Base-by-base conservation (phyloP, 1,140 invertebrate genomes). In the Pemphigus obesinymphae region DNA sequence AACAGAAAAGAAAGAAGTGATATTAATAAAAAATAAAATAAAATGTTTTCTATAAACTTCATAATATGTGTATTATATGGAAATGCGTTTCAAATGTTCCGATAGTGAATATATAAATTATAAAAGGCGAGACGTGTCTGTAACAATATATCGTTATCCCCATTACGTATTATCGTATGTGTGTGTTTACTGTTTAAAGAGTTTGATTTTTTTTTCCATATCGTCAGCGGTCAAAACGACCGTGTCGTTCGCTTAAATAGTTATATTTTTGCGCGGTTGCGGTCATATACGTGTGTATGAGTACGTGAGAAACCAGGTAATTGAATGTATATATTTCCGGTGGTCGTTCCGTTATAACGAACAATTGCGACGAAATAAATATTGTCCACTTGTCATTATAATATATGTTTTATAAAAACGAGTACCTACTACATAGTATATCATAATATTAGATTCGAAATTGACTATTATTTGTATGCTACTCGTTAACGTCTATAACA, bases 1-100 rank as follows among this genome's bases (percentile, higher is more conserved):
- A 82, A 84, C 58, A 83, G 78, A 83, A 17, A 13, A 75, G 2
- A 73, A n/a, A 2, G 11, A 11, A 26, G 13, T 3, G n/a, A 5
- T 43, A n/a, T n/a, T 70, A 70, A 13, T 6, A 13, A 43, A n/a
- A n/a, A n/a, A n/a, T n/a, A n/a, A n/a, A n/a, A n/a, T n/a, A n/a
- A 53, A 23, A 48, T 29, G 4, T 61, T 17, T 7, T 26, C 0
- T 31, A 31, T 2, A 61, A 58, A 26, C 26, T 10, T 23, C 11
- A 26, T 13, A 26, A 58, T 26, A n/a, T n/a, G n/a, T n/a, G 4
- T 5, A 23, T 26, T 58, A 15, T 10, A 3, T 26, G 23, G 0
- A 23, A 55, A 55, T 11, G 26, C 13, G 4, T 29, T 61, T 61
- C 13, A 23, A 61, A 15, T 13, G 26, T 17, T 29, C 13, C 2